Percentiles rank a stretch among this genome's conserved stretches.
phyloP scores from a whole-genome alignment of 1,140 invertebrate genomes.

The Eufriesea mexicana region DNA sequence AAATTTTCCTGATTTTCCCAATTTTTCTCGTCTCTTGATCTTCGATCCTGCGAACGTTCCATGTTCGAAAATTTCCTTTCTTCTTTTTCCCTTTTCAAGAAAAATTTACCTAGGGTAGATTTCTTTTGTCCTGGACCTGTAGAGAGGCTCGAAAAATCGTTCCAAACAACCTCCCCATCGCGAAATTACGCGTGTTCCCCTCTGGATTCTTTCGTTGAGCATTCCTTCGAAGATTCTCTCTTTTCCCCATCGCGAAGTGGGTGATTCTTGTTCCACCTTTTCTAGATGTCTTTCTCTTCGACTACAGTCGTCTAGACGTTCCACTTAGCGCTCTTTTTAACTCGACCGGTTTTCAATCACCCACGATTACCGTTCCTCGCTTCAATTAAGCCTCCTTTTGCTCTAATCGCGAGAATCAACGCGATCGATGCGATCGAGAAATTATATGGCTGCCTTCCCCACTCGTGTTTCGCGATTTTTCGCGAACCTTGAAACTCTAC shows the following conservation, averaged over 20 bases:
- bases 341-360: slow-evolving; percentile 43
- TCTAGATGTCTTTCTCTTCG: slow-evolving; percentile 3
- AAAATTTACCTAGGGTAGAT: not conserved
- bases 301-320: slow-evolving; percentile 24
- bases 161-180: slow-evolving; percentile 19
- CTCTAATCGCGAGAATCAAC: not conserved
- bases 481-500: too few relatives aligned
- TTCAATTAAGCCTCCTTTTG: not conserved
- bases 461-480: not conserved
- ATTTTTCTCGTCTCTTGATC: too few relatives aligned
- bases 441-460: not conserved
- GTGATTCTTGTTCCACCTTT: slow-evolving; percentile 5
- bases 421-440: not conserved
- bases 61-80: not conserved
- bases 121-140: not conserved
- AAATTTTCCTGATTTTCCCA: too few relatives aligned
- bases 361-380: slow-evolving; percentile 29
- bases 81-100: not conserved
- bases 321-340: slow-evolving; percentile 43
- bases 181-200: not conserved
- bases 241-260: not conserved
- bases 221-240: not conserved
- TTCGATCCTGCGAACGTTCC: too few relatives aligned
- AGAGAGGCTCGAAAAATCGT: not conserved
- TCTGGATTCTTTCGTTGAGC: not conserved